Conservation (phyloP, 2,888 invertebrate genomes). For the Morinoia aosen region DNA sequence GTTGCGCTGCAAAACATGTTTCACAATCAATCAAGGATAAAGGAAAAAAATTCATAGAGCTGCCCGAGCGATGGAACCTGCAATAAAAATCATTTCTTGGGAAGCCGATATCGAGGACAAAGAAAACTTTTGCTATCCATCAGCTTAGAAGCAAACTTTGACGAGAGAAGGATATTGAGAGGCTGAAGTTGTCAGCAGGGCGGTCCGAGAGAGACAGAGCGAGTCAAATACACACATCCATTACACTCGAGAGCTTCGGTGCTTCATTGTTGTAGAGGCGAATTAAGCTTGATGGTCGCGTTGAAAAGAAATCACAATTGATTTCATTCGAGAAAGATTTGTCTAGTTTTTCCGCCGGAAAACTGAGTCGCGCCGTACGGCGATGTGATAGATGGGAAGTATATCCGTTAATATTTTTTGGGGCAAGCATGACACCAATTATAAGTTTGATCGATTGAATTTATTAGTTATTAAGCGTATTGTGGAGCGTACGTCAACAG, state of each 20-base stretch:
- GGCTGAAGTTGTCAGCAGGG: not conserved
- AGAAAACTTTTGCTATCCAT: conserved; percentile 6
- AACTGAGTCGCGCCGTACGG: not conserved
- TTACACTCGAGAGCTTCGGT: not conserved
- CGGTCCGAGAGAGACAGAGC: not conserved
- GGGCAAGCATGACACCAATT: too few species aligned
- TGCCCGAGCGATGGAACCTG: not conserved
- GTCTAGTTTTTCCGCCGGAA: not conserved
- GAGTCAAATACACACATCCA: not conserved
- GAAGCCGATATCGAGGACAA: conserved; percentile 17
- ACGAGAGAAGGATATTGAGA: conserved; percentile 1
- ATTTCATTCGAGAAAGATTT: not conserved
- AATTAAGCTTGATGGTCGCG: not conserved
- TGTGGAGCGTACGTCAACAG: too few species aligned
- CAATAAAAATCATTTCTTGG: not conserved
- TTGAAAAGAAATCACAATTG: not conserved
- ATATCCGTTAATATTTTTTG: too few species aligned
- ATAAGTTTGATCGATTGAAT: too few species aligned
- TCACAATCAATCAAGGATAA: too few species aligned
- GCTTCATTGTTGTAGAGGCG: not conserved
- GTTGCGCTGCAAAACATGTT: too few species aligned
- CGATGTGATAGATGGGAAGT: too few species aligned
- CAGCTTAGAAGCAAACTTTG: not conserved
- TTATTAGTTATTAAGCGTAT: too few species aligned
- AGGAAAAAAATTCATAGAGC: too few species aligned